Percentiles rank a stretch among this genome's conserved stretches.
Evolutionary conservation across 2,797 vertebrate genomes (phyloP).

Genomic region (Pitangus sulphuratus): DNA sequence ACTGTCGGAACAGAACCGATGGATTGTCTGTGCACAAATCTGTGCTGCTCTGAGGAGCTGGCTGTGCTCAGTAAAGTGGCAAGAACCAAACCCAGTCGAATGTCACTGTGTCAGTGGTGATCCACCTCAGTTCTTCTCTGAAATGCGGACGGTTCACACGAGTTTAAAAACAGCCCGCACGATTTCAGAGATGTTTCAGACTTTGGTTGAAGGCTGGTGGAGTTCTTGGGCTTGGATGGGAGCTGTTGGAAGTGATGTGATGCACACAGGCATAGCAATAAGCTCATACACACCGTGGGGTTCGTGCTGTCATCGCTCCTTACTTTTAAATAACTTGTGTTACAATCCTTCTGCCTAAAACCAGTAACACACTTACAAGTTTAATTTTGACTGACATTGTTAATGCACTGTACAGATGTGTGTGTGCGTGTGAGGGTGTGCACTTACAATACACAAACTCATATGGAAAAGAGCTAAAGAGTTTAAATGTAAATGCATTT

Average conservation of each 20-base stretch:
- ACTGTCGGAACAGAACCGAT: slow-evolving; percentile 88
- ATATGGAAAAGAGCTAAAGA: slow-evolving; percentile 38
- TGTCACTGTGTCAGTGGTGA: slow-evolving; percentile 60
- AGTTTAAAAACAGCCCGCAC: not conserved
- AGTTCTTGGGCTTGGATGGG: slow-evolving; percentile 72
- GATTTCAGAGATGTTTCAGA: not conserved
- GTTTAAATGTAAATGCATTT: slow-evolving; percentile 43
- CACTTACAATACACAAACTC: not conserved
- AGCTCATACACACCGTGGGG: not conserved
- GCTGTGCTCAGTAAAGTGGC: not conserved
- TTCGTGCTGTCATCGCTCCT: not conserved
- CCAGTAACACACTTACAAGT: slow-evolving; percentile 36
- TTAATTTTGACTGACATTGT: slow-evolving; percentile 64
- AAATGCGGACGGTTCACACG: not conserved
- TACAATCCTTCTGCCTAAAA: slow-evolving; percentile 39
- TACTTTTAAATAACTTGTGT: slow-evolving; percentile 14
- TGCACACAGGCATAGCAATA: slow-evolving; percentile 65
- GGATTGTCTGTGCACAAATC: slow-evolving; percentile 91
- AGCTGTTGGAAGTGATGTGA: slow-evolving; percentile 15
- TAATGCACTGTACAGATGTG: slow-evolving; percentile 56
- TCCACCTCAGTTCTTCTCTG: slow-evolving; percentile 56
- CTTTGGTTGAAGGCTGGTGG: slow-evolving; percentile 64
- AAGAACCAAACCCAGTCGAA: slow-evolving; percentile 46
- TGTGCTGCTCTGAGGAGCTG: slow-evolving; percentile 87
- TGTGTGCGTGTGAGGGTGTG: not conserved